phyloP scores from a whole-genome alignment of 2,888 invertebrate genomes.

The Plagiodera versicolora region DNA sequence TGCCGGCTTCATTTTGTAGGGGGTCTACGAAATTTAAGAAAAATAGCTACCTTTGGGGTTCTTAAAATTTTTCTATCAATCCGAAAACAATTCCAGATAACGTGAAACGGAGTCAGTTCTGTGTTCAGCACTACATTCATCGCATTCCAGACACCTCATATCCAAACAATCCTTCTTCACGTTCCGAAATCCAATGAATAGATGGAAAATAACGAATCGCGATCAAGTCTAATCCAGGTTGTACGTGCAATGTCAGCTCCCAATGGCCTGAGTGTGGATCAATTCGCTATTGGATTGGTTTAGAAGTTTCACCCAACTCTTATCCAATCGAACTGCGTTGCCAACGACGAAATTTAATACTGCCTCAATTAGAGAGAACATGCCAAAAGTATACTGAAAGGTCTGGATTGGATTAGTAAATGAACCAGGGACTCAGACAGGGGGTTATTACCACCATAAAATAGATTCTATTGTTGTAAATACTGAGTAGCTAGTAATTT shows the following conservation, averaged over 20 bases:
- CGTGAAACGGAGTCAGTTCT: no score
- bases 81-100: no score
- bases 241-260: slow-evolving; percentile 13
- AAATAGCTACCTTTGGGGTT: no score
- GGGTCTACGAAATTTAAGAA: no score
- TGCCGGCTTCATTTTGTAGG: no score
- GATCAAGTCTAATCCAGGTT: slow-evolving; percentile 9
- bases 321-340: slow-evolving; percentile 27
- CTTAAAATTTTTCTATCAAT: no score
- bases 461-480: no score
- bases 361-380: slow-evolving; percentile 47
- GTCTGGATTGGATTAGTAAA: slow-evolving; percentile 47
- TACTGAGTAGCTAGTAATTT: no score
- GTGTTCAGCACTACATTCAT: no score
- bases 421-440: slow-evolving; percentile 24
- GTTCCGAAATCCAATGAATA: background rate
- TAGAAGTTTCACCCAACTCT: slow-evolving; percentile 21
- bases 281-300: slow-evolving; percentile 18
- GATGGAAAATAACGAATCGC: background rate
- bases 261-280: slow-evolving; percentile 14
- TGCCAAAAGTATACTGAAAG: slow-evolving; percentile 41
- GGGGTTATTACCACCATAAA: no score
- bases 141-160: no score
- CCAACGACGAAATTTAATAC: slow-evolving; percentile 47
- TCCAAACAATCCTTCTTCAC: no score